Conservation (phyloP, 2,113 vertebrate species). For the Notechis scutatus region DNA sequence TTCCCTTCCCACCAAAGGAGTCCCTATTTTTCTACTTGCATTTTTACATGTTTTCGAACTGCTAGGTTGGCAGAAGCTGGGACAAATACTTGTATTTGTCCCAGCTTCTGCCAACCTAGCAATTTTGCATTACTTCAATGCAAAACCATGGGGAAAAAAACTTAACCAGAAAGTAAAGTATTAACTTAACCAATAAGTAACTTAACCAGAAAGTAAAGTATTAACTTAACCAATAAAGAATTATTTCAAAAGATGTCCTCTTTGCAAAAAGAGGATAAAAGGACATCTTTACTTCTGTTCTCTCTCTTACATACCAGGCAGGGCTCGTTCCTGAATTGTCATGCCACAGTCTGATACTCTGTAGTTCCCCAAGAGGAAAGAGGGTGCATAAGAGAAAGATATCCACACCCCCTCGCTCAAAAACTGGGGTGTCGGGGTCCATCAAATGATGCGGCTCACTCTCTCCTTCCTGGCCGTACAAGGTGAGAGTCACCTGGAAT, state of each 20-base stretch:
- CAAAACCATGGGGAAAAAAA: not conserved
- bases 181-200: not conserved
- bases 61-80: too few species aligned
- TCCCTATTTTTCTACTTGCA: too few species aligned
- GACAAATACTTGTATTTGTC: too few species aligned
- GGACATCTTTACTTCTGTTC: not conserved
- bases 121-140: not conserved
- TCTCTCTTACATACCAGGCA: slow-evolving; percentile 73
- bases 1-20: too few species aligned
- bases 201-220: not conserved
- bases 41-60: too few species aligned
- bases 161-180: not conserved
- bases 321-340: slow-evolving; percentile 87
- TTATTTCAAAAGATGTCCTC: not conserved
- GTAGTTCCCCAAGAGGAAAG: slow-evolving; percentile 88
- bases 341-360: slow-evolving; percentile 88
- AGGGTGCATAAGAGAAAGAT: slow-evolving; percentile 88
- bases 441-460: slow-evolving; percentile 89
- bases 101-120: too few species aligned
- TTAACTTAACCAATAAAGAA: not conserved
- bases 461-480: slow-evolving; percentile 84
- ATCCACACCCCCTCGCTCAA: slow-evolving; percentile 87
- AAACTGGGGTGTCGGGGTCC: slow-evolving; percentile 75
- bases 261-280: not conserved
- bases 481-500: slow-evolving; percentile 83